These are phyloP conservation scores for Myrmophylax atrothorax DNA, from an alignment of 2,113 vertebrate genomes.

Conservation along the genomic window DNA sequence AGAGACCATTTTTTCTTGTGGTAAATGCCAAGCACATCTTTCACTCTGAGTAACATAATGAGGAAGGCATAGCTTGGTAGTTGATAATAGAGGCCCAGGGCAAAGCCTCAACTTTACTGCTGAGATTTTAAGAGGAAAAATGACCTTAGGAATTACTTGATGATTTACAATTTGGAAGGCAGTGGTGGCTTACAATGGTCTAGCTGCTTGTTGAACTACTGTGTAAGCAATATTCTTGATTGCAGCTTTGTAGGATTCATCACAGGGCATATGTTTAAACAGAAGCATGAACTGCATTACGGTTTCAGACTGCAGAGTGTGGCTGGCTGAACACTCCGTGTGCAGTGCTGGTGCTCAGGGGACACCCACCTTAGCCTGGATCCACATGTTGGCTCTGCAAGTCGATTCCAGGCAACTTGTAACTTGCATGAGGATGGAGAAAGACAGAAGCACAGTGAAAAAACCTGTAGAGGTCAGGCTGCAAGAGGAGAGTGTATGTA, in stretches of 20 bases:
- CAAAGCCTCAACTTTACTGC: slow-evolving; percentile 47
- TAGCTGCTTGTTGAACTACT: not conserved
- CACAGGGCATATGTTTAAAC: not conserved
- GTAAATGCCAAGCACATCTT: not conserved
- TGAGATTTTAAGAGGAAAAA: not conserved
- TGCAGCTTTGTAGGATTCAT: slow-evolving; percentile 25
- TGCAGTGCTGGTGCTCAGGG: not conserved
- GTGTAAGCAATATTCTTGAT: slow-evolving; percentile 35
- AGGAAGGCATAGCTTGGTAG: not conserved
- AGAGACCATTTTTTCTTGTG: not conserved
- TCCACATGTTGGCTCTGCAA: not conserved
- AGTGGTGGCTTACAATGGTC: not conserved
- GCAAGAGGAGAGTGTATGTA: fast-evolving
- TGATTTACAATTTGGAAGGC: slow-evolving; percentile 36
- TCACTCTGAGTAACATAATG: not conserved
- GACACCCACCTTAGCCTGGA: not conserved
- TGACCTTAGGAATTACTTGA: not conserved
- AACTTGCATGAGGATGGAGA: fast-evolving
- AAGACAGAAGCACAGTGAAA: not conserved
- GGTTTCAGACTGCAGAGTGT: not conserved
- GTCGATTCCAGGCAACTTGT: not conserved
- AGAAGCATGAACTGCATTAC: not conserved
- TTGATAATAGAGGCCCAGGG: not conserved
- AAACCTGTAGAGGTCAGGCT: not conserved
- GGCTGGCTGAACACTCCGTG: not conserved